phyloP scores from a whole-genome alignment of 2,797 vertebrate species.

The Karalla daura region DNA sequence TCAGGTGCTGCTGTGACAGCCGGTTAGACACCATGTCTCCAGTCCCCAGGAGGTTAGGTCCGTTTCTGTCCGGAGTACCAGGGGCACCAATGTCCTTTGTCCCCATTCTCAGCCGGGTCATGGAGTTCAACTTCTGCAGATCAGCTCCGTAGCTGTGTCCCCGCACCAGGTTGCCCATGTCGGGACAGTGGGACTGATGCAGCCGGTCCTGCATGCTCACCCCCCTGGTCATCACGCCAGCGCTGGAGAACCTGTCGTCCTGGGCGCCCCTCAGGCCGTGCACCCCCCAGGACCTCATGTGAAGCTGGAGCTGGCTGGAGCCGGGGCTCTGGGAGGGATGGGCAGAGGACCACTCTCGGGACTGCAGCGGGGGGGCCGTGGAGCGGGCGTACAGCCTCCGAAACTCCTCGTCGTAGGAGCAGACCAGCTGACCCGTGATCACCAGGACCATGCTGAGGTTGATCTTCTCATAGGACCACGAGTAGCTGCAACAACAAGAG shows the following conservation, averaged over 20 bases:
- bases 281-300: slow-evolving; percentile 79
- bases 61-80: slow-evolving; percentile 62
- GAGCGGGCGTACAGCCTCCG: slow-evolving; percentile 91
- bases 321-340: slow-evolving; percentile 78
- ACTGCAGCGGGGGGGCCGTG: slow-evolving; percentile 75
- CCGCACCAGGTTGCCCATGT: slow-evolving; percentile 86
- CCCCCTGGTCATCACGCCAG: slow-evolving; percentile 75
- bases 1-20: slow-evolving; percentile 76
- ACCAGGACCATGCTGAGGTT: slow-evolving; percentile 95
- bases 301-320: slow-evolving; percentile 83
- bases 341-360: slow-evolving; percentile 54
- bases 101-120: slow-evolving; percentile 79
- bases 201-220: slow-evolving; percentile 86
- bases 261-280: slow-evolving; percentile 47
- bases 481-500: slow-evolving; percentile 83
- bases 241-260: slow-evolving; percentile 71
- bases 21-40: slow-evolving; percentile 39
- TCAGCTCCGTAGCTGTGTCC: slow-evolving; percentile 93
- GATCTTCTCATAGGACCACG: slow-evolving; percentile 95
- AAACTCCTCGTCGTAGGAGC: slow-evolving; percentile 93
- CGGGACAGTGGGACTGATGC: slow-evolving; percentile 83
- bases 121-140: slow-evolving; percentile 82
- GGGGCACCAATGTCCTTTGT: slow-evolving; percentile 82
- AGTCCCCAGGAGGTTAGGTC: slow-evolving; percentile 54
- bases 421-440: slow-evolving; percentile 91